These are phyloP conservation scores for Acanthopagrus latus DNA, from an alignment of 2,797 vertebrate species.

Conservation along the genomic window DNA sequence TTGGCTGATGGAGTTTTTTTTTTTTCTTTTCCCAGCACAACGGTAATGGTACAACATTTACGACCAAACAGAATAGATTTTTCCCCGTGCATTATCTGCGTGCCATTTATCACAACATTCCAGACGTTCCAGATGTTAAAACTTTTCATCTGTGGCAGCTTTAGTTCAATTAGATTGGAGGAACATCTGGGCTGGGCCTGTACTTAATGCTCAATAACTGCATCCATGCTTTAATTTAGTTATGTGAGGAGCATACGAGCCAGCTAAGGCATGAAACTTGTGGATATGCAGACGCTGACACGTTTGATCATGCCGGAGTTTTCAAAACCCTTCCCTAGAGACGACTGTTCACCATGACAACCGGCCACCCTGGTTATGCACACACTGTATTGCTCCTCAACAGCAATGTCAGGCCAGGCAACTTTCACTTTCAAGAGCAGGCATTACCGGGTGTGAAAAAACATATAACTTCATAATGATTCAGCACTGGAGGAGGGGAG, in stretches of 20 bases:
- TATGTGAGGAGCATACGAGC: neutral
- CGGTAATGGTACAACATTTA: conserved; percentile 25
- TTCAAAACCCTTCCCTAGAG: conserved; percentile 10
- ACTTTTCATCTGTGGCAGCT: conserved; percentile 22
- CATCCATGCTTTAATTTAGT: conserved; percentile 11
- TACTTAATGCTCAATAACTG: conserved; percentile 6
- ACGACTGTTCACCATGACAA: conserved; percentile 35
- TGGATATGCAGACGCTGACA: conserved; percentile 10
- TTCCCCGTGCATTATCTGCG: neutral
- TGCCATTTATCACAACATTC: conserved; percentile 8
- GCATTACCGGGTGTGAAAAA: conserved; percentile 7
- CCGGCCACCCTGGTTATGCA: conserved; percentile 10
- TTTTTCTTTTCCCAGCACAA: neutral
- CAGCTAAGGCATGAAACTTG: neutral
- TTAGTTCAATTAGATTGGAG: conserved; percentile 24
- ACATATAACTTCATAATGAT: conserved; percentile 8
- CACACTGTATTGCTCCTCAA: neutral
- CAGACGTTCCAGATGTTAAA: conserved; percentile 30
- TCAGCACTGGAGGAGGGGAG: conserved; percentile 8
- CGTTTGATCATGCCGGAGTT: conserved; percentile 11
- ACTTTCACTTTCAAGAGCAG: conserved; percentile 3
- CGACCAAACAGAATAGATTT: conserved; percentile 17
- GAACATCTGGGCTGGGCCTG: conserved; percentile 16
- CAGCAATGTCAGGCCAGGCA: conserved; percentile 1
- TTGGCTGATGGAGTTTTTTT: conserved; percentile 23